A percentile compares a stretch with the other conserved stretches of the same genome.
Evolutionary conservation across 2,888 invertebrate species (phyloP).

Genomic region (Lomographa bimaculata): DNA sequence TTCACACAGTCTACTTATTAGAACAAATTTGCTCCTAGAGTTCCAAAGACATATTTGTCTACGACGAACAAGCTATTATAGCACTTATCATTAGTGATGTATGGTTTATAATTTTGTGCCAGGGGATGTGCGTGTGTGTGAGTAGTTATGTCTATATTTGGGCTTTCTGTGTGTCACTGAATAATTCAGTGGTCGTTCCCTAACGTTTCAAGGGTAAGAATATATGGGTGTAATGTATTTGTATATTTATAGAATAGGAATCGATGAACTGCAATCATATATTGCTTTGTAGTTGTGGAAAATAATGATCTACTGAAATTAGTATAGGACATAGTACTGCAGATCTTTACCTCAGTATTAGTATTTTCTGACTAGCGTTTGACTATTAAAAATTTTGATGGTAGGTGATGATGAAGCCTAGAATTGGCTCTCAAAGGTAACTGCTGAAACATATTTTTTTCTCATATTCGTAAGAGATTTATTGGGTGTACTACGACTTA

Average conservation of each 20-base stretch:
- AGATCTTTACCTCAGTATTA: no score
- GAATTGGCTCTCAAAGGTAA: no score
- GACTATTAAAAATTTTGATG: no score
- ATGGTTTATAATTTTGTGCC: slow-evolving; percentile 59
- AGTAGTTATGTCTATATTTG: slow-evolving; percentile 77
- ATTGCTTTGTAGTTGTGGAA: slow-evolving; percentile 5
- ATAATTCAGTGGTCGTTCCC: slow-evolving; percentile 81
- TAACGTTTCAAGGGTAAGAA: slow-evolving; percentile 80
- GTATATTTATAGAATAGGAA: slow-evolving; percentile 44
- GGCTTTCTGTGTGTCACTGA: slow-evolving; percentile 79
- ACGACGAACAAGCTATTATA: slow-evolving; percentile 67
- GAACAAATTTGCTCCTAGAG: slow-evolving; percentile 73
- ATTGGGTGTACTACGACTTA: no score
- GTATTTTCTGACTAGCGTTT: no score
- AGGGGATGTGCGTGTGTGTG: slow-evolving; percentile 52
- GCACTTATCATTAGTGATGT: slow-evolving; percentile 55
- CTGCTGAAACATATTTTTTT: no score
- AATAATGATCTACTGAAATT: no score
- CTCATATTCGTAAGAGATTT: no score
- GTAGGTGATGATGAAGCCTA: no score
- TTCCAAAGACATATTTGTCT: slow-evolving; percentile 77
- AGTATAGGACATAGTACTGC: no score
- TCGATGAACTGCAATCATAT: slow-evolving; percentile 19
- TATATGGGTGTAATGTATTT: slow-evolving; percentile 62
- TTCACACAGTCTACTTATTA: slow-evolving; percentile 72